These are phyloP conservation scores for Mallotus villosus DNA, from an alignment of 2,797 vertebrate species.

Conservation along the genomic window DNA sequence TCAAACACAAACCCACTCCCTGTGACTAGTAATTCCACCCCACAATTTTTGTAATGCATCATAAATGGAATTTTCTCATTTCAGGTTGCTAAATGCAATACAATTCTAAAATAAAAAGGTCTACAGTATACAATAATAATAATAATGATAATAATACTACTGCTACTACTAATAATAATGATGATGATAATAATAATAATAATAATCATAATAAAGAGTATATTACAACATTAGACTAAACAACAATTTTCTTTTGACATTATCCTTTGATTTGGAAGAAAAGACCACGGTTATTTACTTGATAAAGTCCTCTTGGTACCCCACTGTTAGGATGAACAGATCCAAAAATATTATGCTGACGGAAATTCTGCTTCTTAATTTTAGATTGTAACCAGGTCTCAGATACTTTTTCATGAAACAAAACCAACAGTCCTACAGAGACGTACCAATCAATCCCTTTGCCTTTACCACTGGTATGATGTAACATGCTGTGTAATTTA, in stretches of 20 bases:
- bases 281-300: too few relatives aligned
- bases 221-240: too few relatives aligned
- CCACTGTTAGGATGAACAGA: slow-evolving; percentile 65
- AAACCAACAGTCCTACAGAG: slow-evolving; percentile 29
- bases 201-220: background rate
- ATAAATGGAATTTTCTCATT: background rate
- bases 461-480: slow-evolving; percentile 16
- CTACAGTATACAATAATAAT: too few relatives aligned
- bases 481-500: slow-evolving; percentile 30
- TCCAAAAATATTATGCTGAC: slow-evolving; percentile 38
- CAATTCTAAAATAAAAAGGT: too few relatives aligned
- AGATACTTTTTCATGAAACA: slow-evolving; percentile 28
- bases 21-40: background rate
- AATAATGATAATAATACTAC: too few relatives aligned
- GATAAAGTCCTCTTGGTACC: slow-evolving; percentile 57
- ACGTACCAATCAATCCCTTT: slow-evolving; percentile 28
- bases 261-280: too few relatives aligned
- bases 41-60: background rate
- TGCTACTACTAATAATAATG: too few relatives aligned
- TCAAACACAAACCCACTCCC: slow-evolving; percentile 32
- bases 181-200: background rate
- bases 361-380: slow-evolving; percentile 50
- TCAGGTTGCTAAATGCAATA: slow-evolving; percentile 24
- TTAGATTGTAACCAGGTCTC: slow-evolving; percentile 30
- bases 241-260: too few relatives aligned